These are phyloP conservation scores for Streptopelia turtur DNA, from an alignment of 2,797 vertebrate species.

Conservation along the genomic window DNA sequence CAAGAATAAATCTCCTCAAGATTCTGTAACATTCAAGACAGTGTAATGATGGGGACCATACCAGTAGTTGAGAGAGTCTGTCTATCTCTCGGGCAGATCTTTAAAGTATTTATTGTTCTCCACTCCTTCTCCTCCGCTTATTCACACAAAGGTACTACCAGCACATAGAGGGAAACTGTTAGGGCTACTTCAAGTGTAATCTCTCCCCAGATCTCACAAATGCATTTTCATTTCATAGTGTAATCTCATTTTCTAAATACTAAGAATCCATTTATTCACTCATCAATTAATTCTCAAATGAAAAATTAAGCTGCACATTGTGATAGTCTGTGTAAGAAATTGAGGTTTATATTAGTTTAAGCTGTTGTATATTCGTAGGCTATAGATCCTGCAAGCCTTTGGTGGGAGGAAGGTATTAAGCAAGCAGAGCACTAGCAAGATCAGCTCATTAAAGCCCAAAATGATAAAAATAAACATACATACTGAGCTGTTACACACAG, in stretches of 20 bases:
- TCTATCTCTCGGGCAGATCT: neutral
- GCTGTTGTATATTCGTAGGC: neutral
- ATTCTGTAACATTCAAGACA: neutral
- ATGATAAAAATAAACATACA: neutral
- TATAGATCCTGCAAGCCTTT: neutral
- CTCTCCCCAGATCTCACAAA: neutral
- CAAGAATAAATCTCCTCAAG: neutral
- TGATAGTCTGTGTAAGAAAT: neutral
- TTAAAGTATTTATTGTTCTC: neutral
- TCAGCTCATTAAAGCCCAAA: neutral
- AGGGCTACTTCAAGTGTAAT: neutral
- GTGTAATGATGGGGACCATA: neutral
- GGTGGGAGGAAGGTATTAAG: neutral
- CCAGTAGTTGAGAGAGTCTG: neutral
- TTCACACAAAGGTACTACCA: neutral
- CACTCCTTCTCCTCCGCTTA: neutral
- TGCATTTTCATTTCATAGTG: neutral
- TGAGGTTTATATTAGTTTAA: neutral
- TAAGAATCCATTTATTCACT: neutral
- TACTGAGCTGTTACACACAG: neutral
- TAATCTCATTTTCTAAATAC: neutral
- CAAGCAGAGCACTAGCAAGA: neutral
- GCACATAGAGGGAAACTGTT: neutral
- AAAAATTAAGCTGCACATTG: neutral
- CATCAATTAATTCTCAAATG: neutral